Conservation (phyloP, 2,888 invertebrate genomes). For the Eumerus sabulonum region DNA sequence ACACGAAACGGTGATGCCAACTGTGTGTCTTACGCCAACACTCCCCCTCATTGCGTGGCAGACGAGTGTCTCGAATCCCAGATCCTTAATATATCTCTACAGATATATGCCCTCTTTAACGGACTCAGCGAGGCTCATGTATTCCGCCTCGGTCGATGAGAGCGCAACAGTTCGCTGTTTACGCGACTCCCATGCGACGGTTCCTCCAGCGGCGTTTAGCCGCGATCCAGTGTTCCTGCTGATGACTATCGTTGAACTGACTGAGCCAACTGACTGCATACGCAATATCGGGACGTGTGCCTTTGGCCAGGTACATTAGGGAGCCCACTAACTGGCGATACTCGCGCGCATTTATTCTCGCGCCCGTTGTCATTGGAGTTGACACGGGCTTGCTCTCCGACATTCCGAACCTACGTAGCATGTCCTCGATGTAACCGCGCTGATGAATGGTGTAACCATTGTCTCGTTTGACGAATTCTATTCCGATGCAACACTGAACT, state of each 20-base stretch:
- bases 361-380: constrained; percentile 2
- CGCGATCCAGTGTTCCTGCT: constrained; percentile 12
- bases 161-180: no score
- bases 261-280: constrained; percentile 11
- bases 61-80: no score
- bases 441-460: constrained; percentile 17
- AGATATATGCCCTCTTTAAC: no score
- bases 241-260: constrained; percentile 16
- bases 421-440: constrained; percentile 1
- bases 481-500: no score
- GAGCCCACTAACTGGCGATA: constrained; percentile 10
- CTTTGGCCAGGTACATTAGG: constrained; percentile 11
- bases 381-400: constrained; percentile 7
- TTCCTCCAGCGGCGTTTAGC: neutral
- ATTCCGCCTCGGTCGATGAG: no score
- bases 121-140: no score
- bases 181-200: no score
- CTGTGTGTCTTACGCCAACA: no score
- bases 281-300: constrained; percentile 24
- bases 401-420: constrained; percentile 9
- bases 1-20: no score
- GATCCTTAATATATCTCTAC: no score
- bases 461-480: constrained; percentile 2
- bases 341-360: neutral
- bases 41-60: no score